Conservation (phyloP, 1,140 invertebrate genomes). For the Hestina assimilis region DNA sequence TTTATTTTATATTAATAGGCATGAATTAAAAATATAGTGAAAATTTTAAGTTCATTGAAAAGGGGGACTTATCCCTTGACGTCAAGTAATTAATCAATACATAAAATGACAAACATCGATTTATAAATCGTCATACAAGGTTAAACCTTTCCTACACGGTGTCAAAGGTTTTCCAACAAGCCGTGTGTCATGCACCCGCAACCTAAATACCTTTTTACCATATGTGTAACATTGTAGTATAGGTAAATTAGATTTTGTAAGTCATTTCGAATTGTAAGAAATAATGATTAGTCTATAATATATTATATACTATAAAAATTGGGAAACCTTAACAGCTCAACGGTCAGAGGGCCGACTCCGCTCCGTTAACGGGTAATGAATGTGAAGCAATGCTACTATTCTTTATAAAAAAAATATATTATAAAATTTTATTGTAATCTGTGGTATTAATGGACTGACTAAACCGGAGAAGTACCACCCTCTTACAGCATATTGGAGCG, state of each 20-base stretch:
- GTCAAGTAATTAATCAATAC: neutral
- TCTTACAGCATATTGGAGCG: no score
- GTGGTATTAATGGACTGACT: no score
- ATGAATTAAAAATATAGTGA: neutral
- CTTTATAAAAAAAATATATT: neutral
- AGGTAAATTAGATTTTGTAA: neutral
- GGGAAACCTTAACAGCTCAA: no score
- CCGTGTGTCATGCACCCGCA: conserved; percentile 8
- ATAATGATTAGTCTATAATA: no score
- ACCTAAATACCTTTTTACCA: conserved; percentile 22
- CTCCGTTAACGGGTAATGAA: neutral
- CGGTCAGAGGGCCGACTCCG: neutral
- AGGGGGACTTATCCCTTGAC: neutral
- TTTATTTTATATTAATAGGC: no score
- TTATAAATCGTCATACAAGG: conserved; percentile 20
- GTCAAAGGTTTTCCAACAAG: conserved; percentile 5
- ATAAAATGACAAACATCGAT: neutral
- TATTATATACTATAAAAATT: no score
- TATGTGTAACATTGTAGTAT: conserved; percentile 10
- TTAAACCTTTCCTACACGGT: conserved; percentile 17
- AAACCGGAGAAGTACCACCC: no score
- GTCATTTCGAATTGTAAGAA: neutral
- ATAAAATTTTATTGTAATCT: no score
- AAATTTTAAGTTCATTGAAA: neutral
- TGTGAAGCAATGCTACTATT: neutral